phyloP scores from a whole-genome alignment of 2,797 vertebrate species.

The Cygnus olor region DNA sequence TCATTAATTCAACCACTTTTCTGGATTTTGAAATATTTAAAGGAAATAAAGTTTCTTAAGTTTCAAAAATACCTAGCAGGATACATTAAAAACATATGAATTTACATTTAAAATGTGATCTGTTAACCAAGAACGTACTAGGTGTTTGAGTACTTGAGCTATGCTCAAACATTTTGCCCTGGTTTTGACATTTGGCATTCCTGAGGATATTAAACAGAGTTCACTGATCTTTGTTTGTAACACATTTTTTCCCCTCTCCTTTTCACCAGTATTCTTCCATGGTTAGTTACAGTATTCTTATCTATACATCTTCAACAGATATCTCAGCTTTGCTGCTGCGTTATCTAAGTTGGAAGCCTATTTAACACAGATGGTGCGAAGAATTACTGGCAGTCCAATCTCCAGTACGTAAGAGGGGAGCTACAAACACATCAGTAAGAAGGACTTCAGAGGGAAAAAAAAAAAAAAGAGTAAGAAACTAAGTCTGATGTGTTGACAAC shows the following conservation, averaged over 20 bases:
- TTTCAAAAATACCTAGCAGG: not conserved
- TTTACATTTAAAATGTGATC: not conserved
- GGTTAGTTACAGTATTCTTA: not conserved
- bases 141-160: not conserved
- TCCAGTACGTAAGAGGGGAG: not conserved
- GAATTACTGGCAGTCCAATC: not conserved
- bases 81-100: not conserved
- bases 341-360: not conserved
- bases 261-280: not conserved
- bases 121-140: not conserved
- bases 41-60: too few species aligned
- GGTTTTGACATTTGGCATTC: not conserved
- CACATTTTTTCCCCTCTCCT: not conserved
- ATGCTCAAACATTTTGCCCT: not conserved
- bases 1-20: not conserved
- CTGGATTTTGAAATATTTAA: too few species aligned
- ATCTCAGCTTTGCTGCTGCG: not conserved
- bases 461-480: not conserved
- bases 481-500: not conserved
- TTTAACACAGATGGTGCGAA: not conserved
- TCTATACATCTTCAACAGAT: not conserved
- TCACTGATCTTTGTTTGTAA: not conserved
- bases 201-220: not conserved
- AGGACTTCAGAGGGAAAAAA: not conserved
- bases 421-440: not conserved